phyloP scores from a whole-genome alignment of 2,113 vertebrate genomes.

The Miniopterus natalensis region DNA sequence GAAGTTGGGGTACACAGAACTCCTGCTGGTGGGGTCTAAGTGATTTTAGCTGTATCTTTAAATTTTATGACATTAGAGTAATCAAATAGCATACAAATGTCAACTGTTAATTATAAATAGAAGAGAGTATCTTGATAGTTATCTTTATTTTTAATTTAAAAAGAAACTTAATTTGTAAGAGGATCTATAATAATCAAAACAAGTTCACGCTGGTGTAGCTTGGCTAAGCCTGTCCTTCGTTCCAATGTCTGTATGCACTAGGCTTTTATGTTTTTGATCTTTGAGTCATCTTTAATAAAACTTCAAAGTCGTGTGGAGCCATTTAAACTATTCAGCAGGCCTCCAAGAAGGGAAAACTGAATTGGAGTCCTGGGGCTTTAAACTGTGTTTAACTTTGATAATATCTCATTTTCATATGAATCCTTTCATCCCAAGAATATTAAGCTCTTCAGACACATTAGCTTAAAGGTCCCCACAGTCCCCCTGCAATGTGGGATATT shows the following conservation, averaged over 20 bases:
- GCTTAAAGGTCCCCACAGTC: not conserved
- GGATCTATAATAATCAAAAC: not conserved
- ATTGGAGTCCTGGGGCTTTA: slow-evolving; percentile 58
- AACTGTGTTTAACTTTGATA: slow-evolving; percentile 78
- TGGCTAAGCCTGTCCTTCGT: not conserved
- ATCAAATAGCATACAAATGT: not conserved
- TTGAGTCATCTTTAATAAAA: slow-evolving; percentile 56
- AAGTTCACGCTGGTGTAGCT: too few species aligned
- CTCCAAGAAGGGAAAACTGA: slow-evolving; percentile 53
- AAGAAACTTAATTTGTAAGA: not conserved
- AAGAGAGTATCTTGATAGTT: not conserved
- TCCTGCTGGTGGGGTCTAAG: not conserved
- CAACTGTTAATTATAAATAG: not conserved
- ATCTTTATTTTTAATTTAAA: not conserved
- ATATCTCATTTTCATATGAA: slow-evolving; percentile 47
- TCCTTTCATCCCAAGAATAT: slow-evolving; percentile 65
- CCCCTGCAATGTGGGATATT: not conserved
- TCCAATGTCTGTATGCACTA: not conserved
- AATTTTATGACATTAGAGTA: not conserved
- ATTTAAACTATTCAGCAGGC: slow-evolving; percentile 67
- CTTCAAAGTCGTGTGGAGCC: slow-evolving; percentile 69
- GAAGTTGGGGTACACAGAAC: not conserved
- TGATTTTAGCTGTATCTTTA: not conserved
- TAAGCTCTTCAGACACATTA: slow-evolving; percentile 42
- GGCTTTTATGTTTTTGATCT: slow-evolving; percentile 49